A percentile compares a stretch with the other conserved stretches of the same genome.
Conservation (phyloP, 2,113 vertebrate genomes). For the Tympanuchus pallidicinctus region DNA sequence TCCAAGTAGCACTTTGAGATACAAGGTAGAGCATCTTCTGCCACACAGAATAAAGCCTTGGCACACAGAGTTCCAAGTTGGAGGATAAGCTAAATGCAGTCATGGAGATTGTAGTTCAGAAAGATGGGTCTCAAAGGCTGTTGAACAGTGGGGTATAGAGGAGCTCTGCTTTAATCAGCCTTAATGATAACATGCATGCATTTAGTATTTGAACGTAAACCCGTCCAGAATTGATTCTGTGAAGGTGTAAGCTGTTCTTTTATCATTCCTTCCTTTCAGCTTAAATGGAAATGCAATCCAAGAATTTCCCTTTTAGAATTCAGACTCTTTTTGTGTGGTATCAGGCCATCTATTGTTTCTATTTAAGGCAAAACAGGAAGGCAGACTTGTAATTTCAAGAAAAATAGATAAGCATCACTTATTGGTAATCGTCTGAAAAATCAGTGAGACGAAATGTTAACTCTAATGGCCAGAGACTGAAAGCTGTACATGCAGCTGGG, state of each 20-base stretch:
- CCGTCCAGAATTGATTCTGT: not conserved
- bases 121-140: not conserved
- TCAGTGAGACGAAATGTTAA: slow-evolving; percentile 57
- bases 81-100: not conserved
- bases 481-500: not conserved
- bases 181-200: not conserved
- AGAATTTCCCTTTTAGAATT: slow-evolving; percentile 71
- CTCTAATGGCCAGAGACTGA: slow-evolving; percentile 56
- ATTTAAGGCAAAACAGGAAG: slow-evolving; percentile 82
- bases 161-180: not conserved
- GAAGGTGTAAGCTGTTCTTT: not conserved
- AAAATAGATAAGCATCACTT: slow-evolving; percentile 79
- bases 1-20: not conserved
- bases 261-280: slow-evolving; percentile 38
- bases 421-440: slow-evolving; percentile 76
- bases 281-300: slow-evolving; percentile 61
- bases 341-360: slow-evolving; percentile 65
- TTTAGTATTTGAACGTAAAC: not conserved
- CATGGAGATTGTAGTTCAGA: not conserved
- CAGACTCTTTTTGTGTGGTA: slow-evolving; percentile 17
- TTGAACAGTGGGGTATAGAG: not conserved
- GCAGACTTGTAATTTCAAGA: slow-evolving; percentile 76
- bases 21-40: not conserved
- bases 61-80: not conserved
- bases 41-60: not conserved